Conservation (phyloP, 1,140 invertebrate genomes). For the Tetranychus urticae region DNA sequence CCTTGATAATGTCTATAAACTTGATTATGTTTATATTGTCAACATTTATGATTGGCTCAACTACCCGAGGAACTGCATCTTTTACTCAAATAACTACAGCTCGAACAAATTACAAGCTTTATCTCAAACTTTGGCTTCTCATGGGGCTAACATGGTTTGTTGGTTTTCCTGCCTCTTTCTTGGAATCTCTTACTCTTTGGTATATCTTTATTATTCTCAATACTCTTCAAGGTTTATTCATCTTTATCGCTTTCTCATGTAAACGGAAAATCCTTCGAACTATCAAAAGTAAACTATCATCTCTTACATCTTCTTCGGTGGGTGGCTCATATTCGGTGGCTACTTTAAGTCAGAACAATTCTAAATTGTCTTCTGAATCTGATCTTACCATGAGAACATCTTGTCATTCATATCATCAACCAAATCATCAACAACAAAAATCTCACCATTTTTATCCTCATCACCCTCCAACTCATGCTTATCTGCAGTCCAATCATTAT, state of each 20-base stretch:
- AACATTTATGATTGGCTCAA: slow-evolving; percentile 26
- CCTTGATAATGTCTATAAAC: slow-evolving; percentile 25
- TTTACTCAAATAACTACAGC: slow-evolving; percentile 3
- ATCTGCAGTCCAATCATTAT: too few relatives aligned
- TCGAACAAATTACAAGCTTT: slow-evolving; percentile 26
- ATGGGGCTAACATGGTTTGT: slow-evolving; percentile 28
- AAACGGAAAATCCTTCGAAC: neutral
- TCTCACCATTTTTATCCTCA: too few relatives aligned
- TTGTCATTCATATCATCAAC: too few relatives aligned
- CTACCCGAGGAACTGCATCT: slow-evolving; percentile 11
- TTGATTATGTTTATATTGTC: slow-evolving; percentile 26
- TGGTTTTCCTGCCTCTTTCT: slow-evolving; percentile 23
- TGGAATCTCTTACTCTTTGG: slow-evolving; percentile 17
- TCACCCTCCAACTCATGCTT: too few relatives aligned
- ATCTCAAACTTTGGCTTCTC: slow-evolving; percentile 26
- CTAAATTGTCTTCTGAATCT: too few relatives aligned
- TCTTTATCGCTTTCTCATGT: slow-evolving; percentile 31
- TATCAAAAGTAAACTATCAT: neutral
- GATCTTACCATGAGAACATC: too few relatives aligned
- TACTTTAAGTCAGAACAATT: too few relatives aligned
- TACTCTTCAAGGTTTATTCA: slow-evolving; percentile 31
- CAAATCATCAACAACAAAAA: too few relatives aligned
- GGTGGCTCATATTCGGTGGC: neutral
- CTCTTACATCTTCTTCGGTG: neutral
- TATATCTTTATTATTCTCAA: slow-evolving; percentile 31